These are phyloP conservation scores for Halcyon senegalensis DNA, from an alignment of 2,113 vertebrate genomes.

Conservation along the genomic window DNA sequence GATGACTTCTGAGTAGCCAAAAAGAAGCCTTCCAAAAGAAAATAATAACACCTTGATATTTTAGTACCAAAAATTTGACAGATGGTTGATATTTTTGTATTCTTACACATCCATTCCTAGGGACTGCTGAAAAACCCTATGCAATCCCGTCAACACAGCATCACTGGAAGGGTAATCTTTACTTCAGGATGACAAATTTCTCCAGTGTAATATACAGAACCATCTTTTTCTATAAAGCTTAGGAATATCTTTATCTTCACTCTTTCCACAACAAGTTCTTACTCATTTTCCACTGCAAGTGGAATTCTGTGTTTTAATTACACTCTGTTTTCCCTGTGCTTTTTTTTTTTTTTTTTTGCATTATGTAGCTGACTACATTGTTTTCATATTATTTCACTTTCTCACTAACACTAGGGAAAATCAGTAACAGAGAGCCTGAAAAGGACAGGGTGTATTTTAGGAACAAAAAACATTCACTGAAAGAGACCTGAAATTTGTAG, in stretches of 20 bases:
- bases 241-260: neutral
- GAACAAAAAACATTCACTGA: neutral
- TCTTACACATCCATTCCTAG: neutral
- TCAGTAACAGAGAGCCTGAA: neutral
- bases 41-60: neutral
- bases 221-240: neutral
- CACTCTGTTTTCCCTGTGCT: neutral
- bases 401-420: neutral
- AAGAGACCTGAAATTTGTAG: neutral
- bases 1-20: neutral
- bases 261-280: neutral
- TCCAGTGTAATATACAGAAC: neutral
- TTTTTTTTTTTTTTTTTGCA: neutral
- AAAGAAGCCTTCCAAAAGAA: neutral
- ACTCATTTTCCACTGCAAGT: neutral
- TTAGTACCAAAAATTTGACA: neutral
- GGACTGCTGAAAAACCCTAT: neutral
- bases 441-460: neutral
- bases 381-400: neutral
- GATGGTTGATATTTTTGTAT: neutral
- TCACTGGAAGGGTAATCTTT: neutral
- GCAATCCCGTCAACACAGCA: neutral
- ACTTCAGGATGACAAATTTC: neutral
- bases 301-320: conserved; percentile 35
- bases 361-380: neutral